These are phyloP conservation scores for Pseudococcus viburni DNA, from an alignment of 2,888 invertebrate species.

Conservation along the genomic window DNA sequence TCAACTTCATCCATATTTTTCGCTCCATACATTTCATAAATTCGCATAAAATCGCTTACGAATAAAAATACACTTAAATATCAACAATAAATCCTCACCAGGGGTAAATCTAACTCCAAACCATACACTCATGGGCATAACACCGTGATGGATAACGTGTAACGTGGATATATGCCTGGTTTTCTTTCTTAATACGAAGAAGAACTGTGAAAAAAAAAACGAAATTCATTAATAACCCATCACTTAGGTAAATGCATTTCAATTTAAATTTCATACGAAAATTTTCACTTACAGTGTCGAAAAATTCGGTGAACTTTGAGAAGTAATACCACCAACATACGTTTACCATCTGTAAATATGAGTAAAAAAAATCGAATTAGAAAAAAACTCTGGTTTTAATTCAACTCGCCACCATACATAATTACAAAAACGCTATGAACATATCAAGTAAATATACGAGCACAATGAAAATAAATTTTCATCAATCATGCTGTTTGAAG, in stretches of 20 bases:
- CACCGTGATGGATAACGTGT: slow-evolving; percentile 96
- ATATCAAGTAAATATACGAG: not conserved
- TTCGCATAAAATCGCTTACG: not conserved
- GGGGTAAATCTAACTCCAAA: slow-evolving; percentile 97
- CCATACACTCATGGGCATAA: slow-evolving; percentile 98
- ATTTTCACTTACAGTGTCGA: slow-evolving; percentile 87
- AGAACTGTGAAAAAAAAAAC: slow-evolving; percentile 77
- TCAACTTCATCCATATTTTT: too few species aligned
- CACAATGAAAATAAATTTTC: slow-evolving; percentile 17
- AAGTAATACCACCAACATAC: slow-evolving; percentile 97
- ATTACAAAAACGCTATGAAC: slow-evolving; percentile 5
- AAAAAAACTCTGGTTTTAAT: not conserved
- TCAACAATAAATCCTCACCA: slow-evolving; percentile 73
- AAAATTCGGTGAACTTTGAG: slow-evolving; percentile 95
- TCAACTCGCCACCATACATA: not conserved
- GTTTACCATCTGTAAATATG: slow-evolving; percentile 85
- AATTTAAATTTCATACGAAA: not conserved
- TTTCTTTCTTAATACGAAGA: slow-evolving; percentile 96
- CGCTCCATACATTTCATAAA: not conserved
- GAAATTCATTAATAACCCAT: not conserved
- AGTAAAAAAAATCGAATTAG: not conserved
- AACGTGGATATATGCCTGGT: slow-evolving; percentile 92
- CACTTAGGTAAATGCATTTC: not conserved
- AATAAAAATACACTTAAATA: not conserved
- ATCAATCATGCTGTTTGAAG: not conserved